phyloP scores from a whole-genome alignment of 64 coral and sea anemone species.

The Porites lutea region DNA sequence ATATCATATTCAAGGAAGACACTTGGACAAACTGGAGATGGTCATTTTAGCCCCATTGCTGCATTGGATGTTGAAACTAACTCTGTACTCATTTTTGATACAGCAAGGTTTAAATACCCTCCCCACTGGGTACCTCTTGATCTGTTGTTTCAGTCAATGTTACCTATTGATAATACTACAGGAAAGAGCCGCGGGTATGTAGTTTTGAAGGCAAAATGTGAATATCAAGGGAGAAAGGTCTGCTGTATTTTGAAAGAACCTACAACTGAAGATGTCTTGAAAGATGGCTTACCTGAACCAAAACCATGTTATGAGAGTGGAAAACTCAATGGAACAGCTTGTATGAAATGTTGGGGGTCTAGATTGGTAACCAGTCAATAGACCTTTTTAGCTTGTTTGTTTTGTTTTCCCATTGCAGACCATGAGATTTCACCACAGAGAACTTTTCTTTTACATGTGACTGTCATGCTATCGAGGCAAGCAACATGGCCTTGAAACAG shows the following conservation, averaged over 20 bases:
- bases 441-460: no score
- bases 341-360: not conserved
- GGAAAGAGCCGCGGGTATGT: slow-evolving; percentile 90
- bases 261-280: no score
- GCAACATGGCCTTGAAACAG: no score
- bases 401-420: no score
- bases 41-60: slow-evolving; percentile 94
- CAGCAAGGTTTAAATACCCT: slow-evolving; percentile 92
- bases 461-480: no score
- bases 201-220: slow-evolving; percentile 50
- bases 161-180: slow-evolving; percentile 67
- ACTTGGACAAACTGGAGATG: slow-evolving; percentile 76
- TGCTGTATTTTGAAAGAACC: slow-evolving; percentile 50
- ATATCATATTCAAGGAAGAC: slow-evolving; percentile 72
- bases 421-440: no score
- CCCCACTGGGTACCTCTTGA: slow-evolving; percentile 90
- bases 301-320: slow-evolving; percentile 20
- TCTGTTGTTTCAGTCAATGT: slow-evolving; percentile 80
- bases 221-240: slow-evolving; percentile 60
- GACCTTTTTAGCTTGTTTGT: not conserved
- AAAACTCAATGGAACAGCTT: not conserved
- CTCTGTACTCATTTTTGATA: slow-evolving; percentile 86
- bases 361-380: not conserved
- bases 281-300: slow-evolving; percentile 34
- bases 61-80: slow-evolving; percentile 77